These are phyloP conservation scores for Actinia equina DNA, from an alignment of 64 coral and sea anemone genomes.

Conservation along the genomic window DNA sequence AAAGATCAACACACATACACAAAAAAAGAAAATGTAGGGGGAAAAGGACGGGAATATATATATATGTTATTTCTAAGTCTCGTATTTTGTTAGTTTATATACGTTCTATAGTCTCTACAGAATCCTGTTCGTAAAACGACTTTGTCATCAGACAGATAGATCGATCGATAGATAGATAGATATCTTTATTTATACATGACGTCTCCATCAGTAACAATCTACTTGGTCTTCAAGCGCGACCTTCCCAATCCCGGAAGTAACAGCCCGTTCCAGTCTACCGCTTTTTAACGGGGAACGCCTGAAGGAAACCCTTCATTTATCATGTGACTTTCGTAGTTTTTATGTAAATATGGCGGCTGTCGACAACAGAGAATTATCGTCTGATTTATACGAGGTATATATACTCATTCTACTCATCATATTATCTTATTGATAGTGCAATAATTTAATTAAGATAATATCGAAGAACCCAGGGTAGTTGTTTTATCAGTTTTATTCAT, in stretches of 20 bases:
- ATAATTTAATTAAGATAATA: not conserved
- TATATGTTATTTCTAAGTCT: too few relatives aligned
- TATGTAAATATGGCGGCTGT: slow-evolving; percentile 31
- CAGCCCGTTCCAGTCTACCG: not conserved
- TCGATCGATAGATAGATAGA: too few relatives aligned
- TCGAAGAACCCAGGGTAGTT: not conserved
- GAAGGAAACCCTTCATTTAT: not conserved
- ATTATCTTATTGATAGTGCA: not conserved
- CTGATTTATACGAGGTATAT: slow-evolving; percentile 8
- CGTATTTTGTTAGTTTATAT: too few relatives aligned
- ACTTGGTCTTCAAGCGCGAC: too few relatives aligned
- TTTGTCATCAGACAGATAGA: too few relatives aligned
- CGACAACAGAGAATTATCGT: not conserved
- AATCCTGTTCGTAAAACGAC: too few relatives aligned
- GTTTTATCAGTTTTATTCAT: not conserved
- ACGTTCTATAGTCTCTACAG: too few relatives aligned
- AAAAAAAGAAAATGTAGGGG: too few relatives aligned
- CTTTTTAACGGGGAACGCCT: not conserved
- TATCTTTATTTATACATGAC: too few relatives aligned
- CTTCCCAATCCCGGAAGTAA: slow-evolving; percentile 2
- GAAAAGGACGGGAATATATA: too few relatives aligned
- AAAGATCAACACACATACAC: too few relatives aligned
- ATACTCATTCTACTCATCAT: not conserved
- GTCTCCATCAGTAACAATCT: too few relatives aligned
- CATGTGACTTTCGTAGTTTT: not conserved